Conservation (phyloP, 2,888 invertebrate species). For the Machimus rusticus region DNA sequence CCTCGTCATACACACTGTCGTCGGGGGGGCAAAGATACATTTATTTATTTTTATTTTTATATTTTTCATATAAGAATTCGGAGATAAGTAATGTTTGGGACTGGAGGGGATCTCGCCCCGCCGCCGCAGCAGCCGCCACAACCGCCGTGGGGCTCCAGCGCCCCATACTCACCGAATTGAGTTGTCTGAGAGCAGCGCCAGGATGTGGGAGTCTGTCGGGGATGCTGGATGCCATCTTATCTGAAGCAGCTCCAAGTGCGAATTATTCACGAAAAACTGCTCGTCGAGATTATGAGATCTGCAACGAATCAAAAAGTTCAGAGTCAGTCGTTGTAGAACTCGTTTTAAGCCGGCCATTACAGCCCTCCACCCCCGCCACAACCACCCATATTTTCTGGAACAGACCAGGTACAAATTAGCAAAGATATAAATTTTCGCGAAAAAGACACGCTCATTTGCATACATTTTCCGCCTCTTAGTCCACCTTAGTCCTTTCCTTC, state of each 20-base stretch:
- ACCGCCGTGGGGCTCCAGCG: neutral
- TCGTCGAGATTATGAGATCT: slow-evolving; percentile 80
- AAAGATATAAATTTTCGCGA: slow-evolving; percentile 29
- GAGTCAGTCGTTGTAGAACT: neutral
- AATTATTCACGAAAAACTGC: slow-evolving; percentile 72
- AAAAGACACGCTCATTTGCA: slow-evolving; percentile 26
- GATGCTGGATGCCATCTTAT: slow-evolving; percentile 90
- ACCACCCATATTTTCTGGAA: neutral
- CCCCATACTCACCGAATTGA: slow-evolving; percentile 72
- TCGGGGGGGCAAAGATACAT: neutral
- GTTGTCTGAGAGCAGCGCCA: slow-evolving; percentile 86
- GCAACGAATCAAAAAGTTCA: slow-evolving; percentile 54
- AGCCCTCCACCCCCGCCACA: neutral
- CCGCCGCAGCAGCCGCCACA: too few relatives aligned
- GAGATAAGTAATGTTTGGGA: neutral
- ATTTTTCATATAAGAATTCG: neutral
- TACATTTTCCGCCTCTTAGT: slow-evolving; percentile 2
- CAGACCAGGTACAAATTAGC: slow-evolving; percentile 46
- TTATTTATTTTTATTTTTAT: neutral
- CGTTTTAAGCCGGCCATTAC: neutral
- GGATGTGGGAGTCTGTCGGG: slow-evolving; percentile 74
- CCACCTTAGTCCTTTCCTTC: neutral
- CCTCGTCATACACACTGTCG: slow-evolving; percentile 59
- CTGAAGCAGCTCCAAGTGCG: slow-evolving; percentile 75
- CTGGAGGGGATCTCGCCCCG: neutral